Base-by-base conservation (phyloP, 2,888 invertebrate genomes). In the Drosophila heteroneura region DNA sequence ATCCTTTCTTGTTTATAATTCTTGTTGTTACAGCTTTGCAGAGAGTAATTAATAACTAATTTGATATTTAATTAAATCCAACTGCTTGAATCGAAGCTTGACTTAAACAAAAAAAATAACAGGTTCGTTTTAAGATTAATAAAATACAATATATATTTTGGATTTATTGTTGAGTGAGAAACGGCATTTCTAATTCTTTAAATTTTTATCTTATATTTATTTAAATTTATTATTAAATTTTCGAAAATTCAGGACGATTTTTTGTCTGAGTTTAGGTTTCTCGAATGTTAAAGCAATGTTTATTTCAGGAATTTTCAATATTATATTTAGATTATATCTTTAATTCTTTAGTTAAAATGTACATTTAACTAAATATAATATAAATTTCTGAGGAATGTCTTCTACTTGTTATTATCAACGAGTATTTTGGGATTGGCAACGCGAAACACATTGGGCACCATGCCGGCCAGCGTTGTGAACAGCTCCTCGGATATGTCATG, bases 391-490 rank as follows among this genome's bases (percentile, higher is more conserved):
- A 9, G 28, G 28, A 39, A 28, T 39, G 28, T 39, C 10, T 59
- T 28, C 53, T 62, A 76, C 44, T 90, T 90, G 61, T 62, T 83
- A 44, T 76, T 87, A 73, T 94, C 94, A 84, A 96, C 96, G 82
- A 96, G 95, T 89, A 97, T 96, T 87, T 99, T 95, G 5, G 99
- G 98, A 94, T 98, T 99, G n/a, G 98, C 97, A 49, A 98, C 96
- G 76, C 98, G 95, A 94, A 99, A 99, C 81, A 99, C 98, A 91
- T 96, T 96, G 32, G 99, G 98, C 84, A 99, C 95, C 96, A 99
- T 97, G 64, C 96, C 95, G 5, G 98, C 96, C 68, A 99, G 94
- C 59, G 96, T 96, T 47, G 95, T 95, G 92, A 98, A 98, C 41
- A 97, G 95, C 87, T 97, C 97, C 88, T 96, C 96, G 0, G 97